Evolutionary conservation across 2,797 vertebrate species (phyloP).

Genomic region (Champsocephalus esox): DNA sequence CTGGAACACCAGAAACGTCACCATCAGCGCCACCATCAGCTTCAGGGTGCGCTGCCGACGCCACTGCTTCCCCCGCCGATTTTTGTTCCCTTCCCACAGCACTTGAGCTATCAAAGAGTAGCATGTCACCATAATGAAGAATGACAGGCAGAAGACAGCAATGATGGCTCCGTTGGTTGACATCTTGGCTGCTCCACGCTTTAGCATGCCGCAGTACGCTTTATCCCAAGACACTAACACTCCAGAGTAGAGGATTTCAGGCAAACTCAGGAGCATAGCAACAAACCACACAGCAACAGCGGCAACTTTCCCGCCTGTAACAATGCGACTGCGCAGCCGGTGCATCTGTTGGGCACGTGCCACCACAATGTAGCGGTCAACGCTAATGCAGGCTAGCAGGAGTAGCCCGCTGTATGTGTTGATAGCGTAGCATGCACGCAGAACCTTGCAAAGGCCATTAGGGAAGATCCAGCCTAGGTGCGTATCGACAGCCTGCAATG

Average conservation of each 20-base stretch:
- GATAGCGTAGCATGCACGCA: slow-evolving; percentile 85
- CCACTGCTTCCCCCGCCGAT: slow-evolving; percentile 80
- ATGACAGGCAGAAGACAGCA: slow-evolving; percentile 86
- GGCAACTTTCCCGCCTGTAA: slow-evolving; percentile 68
- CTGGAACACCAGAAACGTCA: slow-evolving; percentile 90
- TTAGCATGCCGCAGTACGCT: slow-evolving; percentile 76
- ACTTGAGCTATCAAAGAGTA: slow-evolving; percentile 85
- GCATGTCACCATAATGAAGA: slow-evolving; percentile 87
- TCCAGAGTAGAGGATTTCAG: slow-evolving; percentile 85
- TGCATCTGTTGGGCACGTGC: slow-evolving; percentile 76
- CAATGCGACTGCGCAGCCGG: slow-evolving; percentile 67
- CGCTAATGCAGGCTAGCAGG: slow-evolving; percentile 92
- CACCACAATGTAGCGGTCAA: slow-evolving; percentile 92
- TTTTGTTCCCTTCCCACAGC: slow-evolving; percentile 77
- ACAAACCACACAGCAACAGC: slow-evolving; percentile 81
- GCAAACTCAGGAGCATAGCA: slow-evolving; percentile 87
- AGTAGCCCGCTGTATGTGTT: slow-evolving; percentile 92
- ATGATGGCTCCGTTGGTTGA: slow-evolving; percentile 83
- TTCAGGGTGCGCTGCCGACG: slow-evolving; percentile 83
- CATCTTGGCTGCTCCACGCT: slow-evolving; percentile 71
- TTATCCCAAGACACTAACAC: slow-evolving; percentile 22
- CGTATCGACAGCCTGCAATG: slow-evolving; percentile 76
- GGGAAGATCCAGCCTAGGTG: slow-evolving; percentile 82
- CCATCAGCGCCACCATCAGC: slow-evolving; percentile 88
- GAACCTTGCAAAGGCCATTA: slow-evolving; percentile 77